Percentiles rank a stretch among this genome's conserved stretches.
These are phyloP conservation scores for Homarus gammarus DNA, from an alignment of 2,888 invertebrate genomes.

Conservation along the genomic window DNA sequence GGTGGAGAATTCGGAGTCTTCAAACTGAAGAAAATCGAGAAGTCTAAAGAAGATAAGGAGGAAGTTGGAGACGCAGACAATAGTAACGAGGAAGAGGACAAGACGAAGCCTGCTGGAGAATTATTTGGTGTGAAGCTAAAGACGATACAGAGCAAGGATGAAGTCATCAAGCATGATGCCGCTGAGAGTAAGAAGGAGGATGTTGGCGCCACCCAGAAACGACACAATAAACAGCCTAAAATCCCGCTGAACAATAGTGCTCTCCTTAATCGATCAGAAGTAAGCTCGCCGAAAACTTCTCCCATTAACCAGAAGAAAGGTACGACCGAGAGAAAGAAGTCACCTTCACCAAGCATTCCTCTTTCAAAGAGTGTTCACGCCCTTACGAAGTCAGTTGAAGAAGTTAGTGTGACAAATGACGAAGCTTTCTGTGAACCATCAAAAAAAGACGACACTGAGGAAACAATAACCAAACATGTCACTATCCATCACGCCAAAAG, in stretches of 20 bases:
- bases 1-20: not conserved
- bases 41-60: not conserved
- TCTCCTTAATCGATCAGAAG: constrained; percentile 19
- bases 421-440: not conserved
- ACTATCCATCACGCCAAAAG: constrained; percentile 10
- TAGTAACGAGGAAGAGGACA: not conserved
- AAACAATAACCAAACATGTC: not conserved
- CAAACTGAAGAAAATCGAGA: constrained; percentile 39
- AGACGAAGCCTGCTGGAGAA: not conserved
- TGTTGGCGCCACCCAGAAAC: not conserved
- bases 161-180: not conserved
- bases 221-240: constrained; percentile 40
- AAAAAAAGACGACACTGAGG: not conserved
- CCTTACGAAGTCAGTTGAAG: constrained; percentile 51
- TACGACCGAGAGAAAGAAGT: constrained; percentile 55
- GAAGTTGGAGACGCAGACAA: not conserved
- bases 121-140: constrained; percentile 53
- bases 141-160: constrained; percentile 10
- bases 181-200: not conserved
- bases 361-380: constrained; percentile 67
- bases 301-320: constrained; percentile 11
- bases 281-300: not conserved
- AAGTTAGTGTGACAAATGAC: not conserved
- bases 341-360: constrained; percentile 73
- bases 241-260: constrained; percentile 59